Base-by-base conservation (phyloP, 1,140 invertebrate genomes). In the Drosophila saltans region DNA sequence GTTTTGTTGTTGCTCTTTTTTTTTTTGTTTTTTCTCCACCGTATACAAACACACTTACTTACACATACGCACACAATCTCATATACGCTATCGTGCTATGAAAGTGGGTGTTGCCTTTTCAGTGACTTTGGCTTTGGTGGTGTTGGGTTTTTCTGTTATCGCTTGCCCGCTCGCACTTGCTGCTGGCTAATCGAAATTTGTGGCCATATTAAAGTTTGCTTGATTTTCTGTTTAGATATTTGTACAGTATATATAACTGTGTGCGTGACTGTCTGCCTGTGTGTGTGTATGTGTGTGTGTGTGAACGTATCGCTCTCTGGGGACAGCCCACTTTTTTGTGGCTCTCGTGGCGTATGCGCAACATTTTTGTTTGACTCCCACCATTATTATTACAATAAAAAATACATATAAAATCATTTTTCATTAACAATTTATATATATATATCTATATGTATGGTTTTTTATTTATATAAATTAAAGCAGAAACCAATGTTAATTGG, bases 121-220 rank as follows among this genome's bases (percentile, higher is more conserved):
- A 45, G 30, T 41, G 60, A 63, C 52, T 69, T 11, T 78, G 33
- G 5, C 56, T 39, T 48, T 56, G 41, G 39, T 56, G 26, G 40
- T 57, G 36, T 64, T 3, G 57, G 11, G 70, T 7, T 55, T 63
- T 75, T 7, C 43, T 36, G 28, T 39, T 61, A 71, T 61, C 40
- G 16, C 40, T 72, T 7, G 2, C 68, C 75, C 52, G 36, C 62
- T 63, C 62, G 30, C 70, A 41, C 64, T 66, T 26, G 64, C 63
- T 16, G 41, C 45, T n/a, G 40, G 30, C 57, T 90, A 84, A 89
- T 89, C 84, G 74, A 81, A 81, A 52, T 52, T 75, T 84, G 85
- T 81, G 69, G 84, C 85, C 85, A 90, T 90, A 85, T 90, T 90
- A 80, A 90, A 89, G 84, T 88, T 83, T 70, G 69, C 79, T 90